phyloP scores from a whole-genome alignment of 2,888 invertebrate genomes.

The Heliconius erato region DNA sequence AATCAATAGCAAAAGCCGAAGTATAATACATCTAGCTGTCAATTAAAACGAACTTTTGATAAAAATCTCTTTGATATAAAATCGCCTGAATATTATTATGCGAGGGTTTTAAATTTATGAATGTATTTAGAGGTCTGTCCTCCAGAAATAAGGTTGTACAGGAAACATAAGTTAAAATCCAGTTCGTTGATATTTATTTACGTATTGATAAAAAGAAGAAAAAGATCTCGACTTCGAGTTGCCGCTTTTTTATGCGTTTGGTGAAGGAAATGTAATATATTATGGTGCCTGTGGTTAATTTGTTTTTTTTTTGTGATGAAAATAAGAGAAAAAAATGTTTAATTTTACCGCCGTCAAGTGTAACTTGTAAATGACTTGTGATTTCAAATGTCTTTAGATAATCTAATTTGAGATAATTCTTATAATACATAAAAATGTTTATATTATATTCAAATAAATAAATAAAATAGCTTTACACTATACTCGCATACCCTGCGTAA shows the following conservation, averaged over 20 bases:
- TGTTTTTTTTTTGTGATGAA: background rate
- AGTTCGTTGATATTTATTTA: constrained; percentile 21
- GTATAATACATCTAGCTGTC: constrained; percentile 61
- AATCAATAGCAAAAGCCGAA: constrained; percentile 10
- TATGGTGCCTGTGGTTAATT: background rate
- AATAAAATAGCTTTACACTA: no score
- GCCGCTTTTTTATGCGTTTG: constrained; percentile 14
- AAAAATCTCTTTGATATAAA: constrained; percentile 66
- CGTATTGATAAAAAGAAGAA: constrained; percentile 9
- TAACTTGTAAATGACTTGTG: no score
- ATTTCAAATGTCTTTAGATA: no score
- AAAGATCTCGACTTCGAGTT: background rate
- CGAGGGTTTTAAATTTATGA: constrained; percentile 41
- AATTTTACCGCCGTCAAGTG: no score
- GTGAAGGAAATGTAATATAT: constrained; percentile 14
- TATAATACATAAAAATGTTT: no score
- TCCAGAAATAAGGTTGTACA: constrained; percentile 17
- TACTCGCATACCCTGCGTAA: no score
- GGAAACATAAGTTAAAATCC: constrained; percentile 30
- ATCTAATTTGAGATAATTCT: no score
- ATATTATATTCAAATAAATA: no score
- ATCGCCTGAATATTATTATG: constrained; percentile 58
- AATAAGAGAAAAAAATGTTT: background rate
- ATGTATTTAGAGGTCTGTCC: constrained; percentile 21
- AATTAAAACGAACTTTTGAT: constrained; percentile 70